phyloP scores from a whole-genome alignment of 2,113 vertebrate species.

The Cygnus atratus region DNA sequence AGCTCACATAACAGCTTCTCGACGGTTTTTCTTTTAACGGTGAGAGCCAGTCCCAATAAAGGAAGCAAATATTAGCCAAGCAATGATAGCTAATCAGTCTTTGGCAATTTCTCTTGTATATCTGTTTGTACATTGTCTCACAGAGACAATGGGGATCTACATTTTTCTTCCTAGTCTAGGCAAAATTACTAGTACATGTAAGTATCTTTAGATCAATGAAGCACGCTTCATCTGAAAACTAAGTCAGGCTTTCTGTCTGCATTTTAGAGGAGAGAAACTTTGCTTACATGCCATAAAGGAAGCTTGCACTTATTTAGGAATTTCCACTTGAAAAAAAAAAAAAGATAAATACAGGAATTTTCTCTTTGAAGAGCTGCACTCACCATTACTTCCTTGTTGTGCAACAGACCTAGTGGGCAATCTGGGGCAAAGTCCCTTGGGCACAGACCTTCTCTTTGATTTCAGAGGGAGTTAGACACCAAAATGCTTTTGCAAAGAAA shows the following conservation, averaged over 20 bases:
- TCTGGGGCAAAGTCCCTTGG: neutral
- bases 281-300: neutral
- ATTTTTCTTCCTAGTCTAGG: neutral
- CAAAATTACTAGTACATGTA: neutral
- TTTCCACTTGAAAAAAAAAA: neutral
- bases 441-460: neutral
- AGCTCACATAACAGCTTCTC: neutral
- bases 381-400: neutral
- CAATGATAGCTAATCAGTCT: neutral
- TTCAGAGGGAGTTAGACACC: neutral
- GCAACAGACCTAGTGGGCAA: neutral
- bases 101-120: neutral
- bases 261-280: neutral
- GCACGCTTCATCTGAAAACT: neutral
- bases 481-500: neutral
- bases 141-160: neutral
- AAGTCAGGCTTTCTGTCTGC: neutral
- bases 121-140: neutral
- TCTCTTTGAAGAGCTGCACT: neutral
- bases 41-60: neutral
- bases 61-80: conserved; percentile 53
- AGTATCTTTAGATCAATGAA: neutral
- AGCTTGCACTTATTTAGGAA: neutral
- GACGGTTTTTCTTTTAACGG: neutral
- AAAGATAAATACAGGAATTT: neutral